These are phyloP conservation scores for Pyralis farinalis DNA, from an alignment of 2,888 invertebrate species.

Conservation along the genomic window DNA sequence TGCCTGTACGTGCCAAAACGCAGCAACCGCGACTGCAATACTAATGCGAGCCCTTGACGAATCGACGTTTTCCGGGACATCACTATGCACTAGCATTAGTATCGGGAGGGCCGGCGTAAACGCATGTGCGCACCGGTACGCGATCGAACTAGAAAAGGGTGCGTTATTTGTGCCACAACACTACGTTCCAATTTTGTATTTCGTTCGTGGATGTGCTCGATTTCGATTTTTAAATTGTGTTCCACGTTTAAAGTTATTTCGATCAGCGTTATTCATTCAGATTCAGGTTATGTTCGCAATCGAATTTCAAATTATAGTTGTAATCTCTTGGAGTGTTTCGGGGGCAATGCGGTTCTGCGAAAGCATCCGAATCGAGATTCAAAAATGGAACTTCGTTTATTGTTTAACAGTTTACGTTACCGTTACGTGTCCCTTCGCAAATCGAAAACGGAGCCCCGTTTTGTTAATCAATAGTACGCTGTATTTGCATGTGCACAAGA, in stretches of 20 bases:
- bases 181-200: conserved; percentile 15
- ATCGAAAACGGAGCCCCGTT: conserved; percentile 40
- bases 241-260: neutral
- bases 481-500: conserved; percentile 1
- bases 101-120: conserved; percentile 47
- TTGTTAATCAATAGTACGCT: conserved; percentile 10
- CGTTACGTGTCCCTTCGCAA: conserved; percentile 67
- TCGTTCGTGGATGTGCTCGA: conserved; percentile 22
- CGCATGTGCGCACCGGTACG: conserved; percentile 36
- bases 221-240: conserved; percentile 8
- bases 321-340: conserved; percentile 38
- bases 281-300: neutral
- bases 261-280: neutral
- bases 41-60: conserved; percentile 51
- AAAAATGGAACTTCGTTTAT: conserved; percentile 51
- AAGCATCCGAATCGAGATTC: conserved; percentile 37
- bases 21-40: conserved; percentile 45
- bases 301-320: conserved; percentile 25
- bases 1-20: conserved; percentile 13
- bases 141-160: conserved; percentile 19
- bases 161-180: conserved; percentile 16
- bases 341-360: conserved; percentile 26
- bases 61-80: conserved; percentile 53
- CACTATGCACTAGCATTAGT: conserved; percentile 53
- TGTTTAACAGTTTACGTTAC: conserved; percentile 65